Evolutionary conservation across 2,113 vertebrate species (phyloP).

Genomic region (Crotalus viridis): DNA sequence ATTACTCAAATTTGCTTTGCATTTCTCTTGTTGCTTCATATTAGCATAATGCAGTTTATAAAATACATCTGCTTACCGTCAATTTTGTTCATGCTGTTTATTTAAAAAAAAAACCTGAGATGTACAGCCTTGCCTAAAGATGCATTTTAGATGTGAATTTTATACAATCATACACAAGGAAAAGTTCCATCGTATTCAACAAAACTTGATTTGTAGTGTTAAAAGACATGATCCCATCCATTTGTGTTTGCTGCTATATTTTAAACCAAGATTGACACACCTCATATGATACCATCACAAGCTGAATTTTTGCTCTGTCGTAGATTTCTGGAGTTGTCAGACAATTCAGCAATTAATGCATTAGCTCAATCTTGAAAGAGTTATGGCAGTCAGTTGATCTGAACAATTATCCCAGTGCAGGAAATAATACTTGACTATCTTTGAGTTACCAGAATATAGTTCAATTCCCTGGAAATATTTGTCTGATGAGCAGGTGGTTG

Average conservation of each 20-base stretch:
- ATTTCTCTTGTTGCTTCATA: background rate
- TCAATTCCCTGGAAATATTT: background rate
- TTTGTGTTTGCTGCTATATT: background rate
- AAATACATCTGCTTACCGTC: background rate
- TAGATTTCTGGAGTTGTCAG: background rate
- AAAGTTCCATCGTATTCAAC: background rate
- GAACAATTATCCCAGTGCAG: background rate
- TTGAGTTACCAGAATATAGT: background rate
- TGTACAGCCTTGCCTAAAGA: background rate
- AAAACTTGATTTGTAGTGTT: background rate
- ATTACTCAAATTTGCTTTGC: slow-evolving; percentile 14
- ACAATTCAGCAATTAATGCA: background rate
- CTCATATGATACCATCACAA: background rate
- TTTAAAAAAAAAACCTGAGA: background rate
- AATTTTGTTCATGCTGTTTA: background rate
- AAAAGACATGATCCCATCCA: background rate
- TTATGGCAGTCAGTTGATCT: background rate
- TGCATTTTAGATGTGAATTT: background rate
- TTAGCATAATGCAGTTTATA: slow-evolving; percentile 17
- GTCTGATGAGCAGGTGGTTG: background rate
- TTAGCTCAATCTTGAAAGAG: background rate
- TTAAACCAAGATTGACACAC: background rate
- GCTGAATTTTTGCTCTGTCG: background rate
- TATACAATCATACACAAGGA: background rate
- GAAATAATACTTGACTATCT: background rate